These are phyloP conservation scores for Sericinus montela DNA, from an alignment of 2,888 invertebrate species.

Conservation along the genomic window DNA sequence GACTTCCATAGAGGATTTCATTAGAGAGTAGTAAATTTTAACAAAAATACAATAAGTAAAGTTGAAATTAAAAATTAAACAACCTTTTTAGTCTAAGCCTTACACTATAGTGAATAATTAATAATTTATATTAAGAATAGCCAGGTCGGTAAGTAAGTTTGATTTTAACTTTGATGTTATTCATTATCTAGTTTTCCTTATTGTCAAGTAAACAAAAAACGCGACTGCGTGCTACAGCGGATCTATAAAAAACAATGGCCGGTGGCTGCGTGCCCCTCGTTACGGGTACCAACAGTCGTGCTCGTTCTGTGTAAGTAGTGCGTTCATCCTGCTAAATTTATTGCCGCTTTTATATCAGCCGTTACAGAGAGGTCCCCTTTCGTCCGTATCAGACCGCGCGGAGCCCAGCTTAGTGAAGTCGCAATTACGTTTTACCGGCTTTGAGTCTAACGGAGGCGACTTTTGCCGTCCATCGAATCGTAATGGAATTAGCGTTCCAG, in stretches of 20 bases:
- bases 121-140: no score
- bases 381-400: conserved; percentile 72
- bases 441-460: conserved; percentile 71
- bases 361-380: conserved; percentile 74
- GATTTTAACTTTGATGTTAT: not conserved
- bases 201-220: not conserved
- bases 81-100: no score
- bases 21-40: no score
- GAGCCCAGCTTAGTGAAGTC: conserved; percentile 76
- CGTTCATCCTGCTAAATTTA: conserved; percentile 79
- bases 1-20: no score
- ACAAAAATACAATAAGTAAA: no score
- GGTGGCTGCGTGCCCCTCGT: conserved; percentile 64
- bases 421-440: conserved; percentile 78
- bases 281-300: conserved; percentile 63
- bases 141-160: no score
- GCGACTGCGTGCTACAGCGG: conserved; percentile 32
- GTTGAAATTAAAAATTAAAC: no score
- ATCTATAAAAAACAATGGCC: conserved; percentile 49
- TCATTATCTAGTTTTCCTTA: conserved; percentile 5
- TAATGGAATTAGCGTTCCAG: conserved; percentile 76
- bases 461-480: conserved; percentile 77
- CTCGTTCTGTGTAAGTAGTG: conserved; percentile 75
- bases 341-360: conserved; percentile 78
- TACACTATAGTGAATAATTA: no score